Conservation (phyloP, 2,797 vertebrate genomes). For the Salarias fasciatus region DNA sequence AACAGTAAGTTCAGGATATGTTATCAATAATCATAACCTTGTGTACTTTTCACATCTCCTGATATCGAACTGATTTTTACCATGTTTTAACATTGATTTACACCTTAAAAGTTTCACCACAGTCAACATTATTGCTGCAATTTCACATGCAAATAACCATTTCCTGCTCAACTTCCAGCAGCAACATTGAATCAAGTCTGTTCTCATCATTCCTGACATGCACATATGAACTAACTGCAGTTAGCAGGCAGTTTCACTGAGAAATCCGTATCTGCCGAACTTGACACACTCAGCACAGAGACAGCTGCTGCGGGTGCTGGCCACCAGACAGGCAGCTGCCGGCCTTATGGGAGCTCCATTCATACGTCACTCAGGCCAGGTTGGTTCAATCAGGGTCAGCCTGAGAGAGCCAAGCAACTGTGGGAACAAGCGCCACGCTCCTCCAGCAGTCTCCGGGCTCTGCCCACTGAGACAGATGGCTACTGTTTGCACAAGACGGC, state of each 20-base stretch:
- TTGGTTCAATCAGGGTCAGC: slow-evolving; percentile 52
- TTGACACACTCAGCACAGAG: slow-evolving; percentile 20
- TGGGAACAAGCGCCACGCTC: slow-evolving; percentile 54
- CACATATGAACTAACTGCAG: no score
- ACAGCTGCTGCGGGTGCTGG: slow-evolving; percentile 16
- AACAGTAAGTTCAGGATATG: slow-evolving; percentile 83
- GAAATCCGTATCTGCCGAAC: neutral
- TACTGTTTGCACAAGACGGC: slow-evolving; percentile 46
- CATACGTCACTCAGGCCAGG: slow-evolving; percentile 40
- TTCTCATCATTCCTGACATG: neutral
- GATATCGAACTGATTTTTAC: no score
- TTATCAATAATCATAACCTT: neutral
- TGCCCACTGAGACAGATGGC: slow-evolving; percentile 62
- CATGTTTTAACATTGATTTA: no score
- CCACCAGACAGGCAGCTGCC: slow-evolving; percentile 47
- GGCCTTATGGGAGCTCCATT: slow-evolving; percentile 38
- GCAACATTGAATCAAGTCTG: no score
- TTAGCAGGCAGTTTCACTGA: no score
- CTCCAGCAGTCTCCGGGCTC: slow-evolving; percentile 43
- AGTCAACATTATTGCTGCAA: no score
- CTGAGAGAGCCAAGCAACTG: slow-evolving; percentile 12
- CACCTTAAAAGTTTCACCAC: no score
- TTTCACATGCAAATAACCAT: no score
- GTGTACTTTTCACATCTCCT: no score
- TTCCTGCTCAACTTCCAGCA: no score